Percentiles rank a stretch among this genome's conserved stretches.
Conservation (phyloP, 2,888 invertebrate genomes). For the Epirrhoe tristata region DNA sequence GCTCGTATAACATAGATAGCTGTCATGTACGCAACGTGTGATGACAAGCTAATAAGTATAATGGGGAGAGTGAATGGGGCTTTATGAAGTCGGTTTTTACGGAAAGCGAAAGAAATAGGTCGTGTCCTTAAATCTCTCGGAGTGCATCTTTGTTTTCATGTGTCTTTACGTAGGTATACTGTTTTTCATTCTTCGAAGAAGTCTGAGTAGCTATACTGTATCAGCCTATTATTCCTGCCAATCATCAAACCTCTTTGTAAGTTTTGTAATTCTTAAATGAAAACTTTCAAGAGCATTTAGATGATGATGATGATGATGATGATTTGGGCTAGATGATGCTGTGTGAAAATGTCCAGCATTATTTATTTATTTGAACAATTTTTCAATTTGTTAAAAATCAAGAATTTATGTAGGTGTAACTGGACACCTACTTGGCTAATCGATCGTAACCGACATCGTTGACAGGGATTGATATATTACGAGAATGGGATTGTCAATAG, state of each 20-base stretch:
- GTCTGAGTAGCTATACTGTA: not conserved
- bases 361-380: not conserved
- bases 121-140: slow-evolving; percentile 40
- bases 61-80: slow-evolving; percentile 39
- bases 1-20: slow-evolving; percentile 13
- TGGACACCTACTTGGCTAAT: slow-evolving; percentile 41
- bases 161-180: slow-evolving; percentile 3
- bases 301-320: no score
- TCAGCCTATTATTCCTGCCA: not conserved
- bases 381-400: slow-evolving; percentile 1
- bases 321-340: no score
- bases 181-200: not conserved
- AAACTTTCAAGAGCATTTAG: not conserved
- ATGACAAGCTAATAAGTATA: slow-evolving; percentile 44
- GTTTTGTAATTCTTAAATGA: not conserved
- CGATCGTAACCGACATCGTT: slow-evolving; percentile 42
- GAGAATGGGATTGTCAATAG: slow-evolving; percentile 45
- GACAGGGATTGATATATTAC: slow-evolving; percentile 47
- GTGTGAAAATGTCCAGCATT: no score
- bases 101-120: slow-evolving; percentile 39
- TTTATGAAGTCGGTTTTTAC: slow-evolving; percentile 37
- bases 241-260: no score
- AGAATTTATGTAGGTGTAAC: slow-evolving; percentile 14
- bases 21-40: slow-evolving; percentile 18
- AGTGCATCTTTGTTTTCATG: slow-evolving; percentile 20